Base-by-base conservation (phyloP, 2,113 vertebrate species). In the Centropristis striata region DNA sequence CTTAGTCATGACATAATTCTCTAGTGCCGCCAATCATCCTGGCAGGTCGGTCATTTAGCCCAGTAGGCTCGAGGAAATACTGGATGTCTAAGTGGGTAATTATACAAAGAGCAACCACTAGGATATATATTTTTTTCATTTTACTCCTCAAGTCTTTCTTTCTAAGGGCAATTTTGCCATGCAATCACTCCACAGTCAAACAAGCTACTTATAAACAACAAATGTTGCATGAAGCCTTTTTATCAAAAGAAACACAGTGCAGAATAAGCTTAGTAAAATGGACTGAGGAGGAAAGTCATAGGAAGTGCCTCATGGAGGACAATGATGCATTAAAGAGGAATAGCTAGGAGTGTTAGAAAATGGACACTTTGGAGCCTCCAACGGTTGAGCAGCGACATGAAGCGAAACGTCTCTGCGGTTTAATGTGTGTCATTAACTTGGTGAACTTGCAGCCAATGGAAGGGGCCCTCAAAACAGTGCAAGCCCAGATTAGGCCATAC, bases 401-500 rank as follows among this genome's bases (percentile, higher is more conserved):
- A 74, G 82, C 39, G 1, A 51, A 80, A 50, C 10, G 20, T 81
- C 59, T 63, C 66, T 6, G 39, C n/a, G 58, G 65, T 82, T 71
- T 73, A 87, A 86, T 64, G 58, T 73, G 73, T 80, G 73, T 86
- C 83, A 81, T 89, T 92, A 90, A 91, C 80, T 90, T 86, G 9
- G 55, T 81, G 87, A 88, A 87, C 86, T 75, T 61, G 74, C 64
- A 64, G 84, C 67, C 69, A 78, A 78, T 75, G 66, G 78, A 86
- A 82, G 65, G 20, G 67, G 37, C 78, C 84, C 50, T 87, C 46
- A 58, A 57, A 73, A 72, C 81, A 72, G 57, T n/a, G 4, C 77
- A 64, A 77, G 50, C 71, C 71, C 88, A 85, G 92, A 92, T 93
- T 90, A 90, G 88, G 73, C 81, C 82, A 49, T 85, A 88, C 90